Base-by-base conservation (phyloP, 2,888 invertebrate genomes). In the Harpagoxenus sublaevis region DNA sequence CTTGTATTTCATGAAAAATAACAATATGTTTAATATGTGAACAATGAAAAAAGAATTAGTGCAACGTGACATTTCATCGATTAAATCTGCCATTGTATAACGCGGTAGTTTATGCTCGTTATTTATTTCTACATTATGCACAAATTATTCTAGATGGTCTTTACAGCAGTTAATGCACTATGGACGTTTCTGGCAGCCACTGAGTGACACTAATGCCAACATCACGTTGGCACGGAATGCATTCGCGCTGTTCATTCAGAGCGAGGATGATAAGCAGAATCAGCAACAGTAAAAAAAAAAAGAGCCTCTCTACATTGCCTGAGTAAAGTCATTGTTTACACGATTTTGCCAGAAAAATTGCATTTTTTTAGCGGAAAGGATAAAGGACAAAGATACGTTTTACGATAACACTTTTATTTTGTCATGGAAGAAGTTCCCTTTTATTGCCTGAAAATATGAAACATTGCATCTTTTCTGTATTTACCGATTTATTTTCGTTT, bases 161-260 rank as follows among this genome's bases (percentile, higher is more conserved):
- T 91, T 88, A 87, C 83, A 86, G 81, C 70, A 83, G 71, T 87
- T 75, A 86, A 85, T 84, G 91, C 86, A 86, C 83, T 87, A 84
- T 57, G 86, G 70, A 86, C 75, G 86, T 89, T 89, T 90, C 86
- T 90, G 91, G 91, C 90, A 89, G 70, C 62, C 23, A 63, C 62
- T 23, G 60, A n/a, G 60, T 60, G 51, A 53, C 68, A 57, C 85
- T 86, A 84, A 84, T 57, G 86, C 89, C 87, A 87, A 88, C 85
- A 55, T 39, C 84, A 84, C 70, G 39, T 81, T 81, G 63, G 57
- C 78, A 55, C 65, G 55, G 31, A 51, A 65, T 55, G 71, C 84
- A 66, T 73, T 83, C 86, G 82, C 75, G 79, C 84, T 84, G 79
- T 85, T 87, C 89, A 89, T 87, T 90, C 87, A 89, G 77, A 84